A percentile compares a stretch with the other conserved stretches of the same genome.
Evolutionary conservation across 2,888 invertebrate species (phyloP).

Genomic region (Lymantria monacha): DNA sequence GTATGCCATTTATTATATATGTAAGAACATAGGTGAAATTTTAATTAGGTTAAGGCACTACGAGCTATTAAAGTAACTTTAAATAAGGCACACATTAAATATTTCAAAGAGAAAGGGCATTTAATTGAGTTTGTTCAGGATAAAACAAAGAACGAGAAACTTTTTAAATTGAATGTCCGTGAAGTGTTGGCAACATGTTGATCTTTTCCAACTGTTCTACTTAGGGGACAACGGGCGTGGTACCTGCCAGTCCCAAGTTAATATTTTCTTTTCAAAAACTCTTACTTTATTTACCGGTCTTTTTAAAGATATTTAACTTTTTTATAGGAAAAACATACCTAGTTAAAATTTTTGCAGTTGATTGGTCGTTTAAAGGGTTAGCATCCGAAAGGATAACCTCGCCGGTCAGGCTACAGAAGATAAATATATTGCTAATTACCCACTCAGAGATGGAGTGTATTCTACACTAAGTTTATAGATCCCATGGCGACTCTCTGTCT

Average conservation of each 20-base stretch:
- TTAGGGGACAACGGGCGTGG: constrained; percentile 32
- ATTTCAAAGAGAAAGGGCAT: constrained; percentile 71
- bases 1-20: constrained; percentile 1
- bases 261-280: constrained; percentile 66
- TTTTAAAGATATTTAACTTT: constrained; percentile 6
- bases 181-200: constrained; percentile 81
- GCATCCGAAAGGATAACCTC: too few relatives aligned
- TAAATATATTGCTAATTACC: neutral
- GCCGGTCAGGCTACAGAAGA: constrained; percentile 22
- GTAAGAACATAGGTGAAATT: too few relatives aligned
- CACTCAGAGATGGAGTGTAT: too few relatives aligned
- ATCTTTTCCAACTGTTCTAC: constrained; percentile 63
- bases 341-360: too few relatives aligned
- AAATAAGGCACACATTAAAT: constrained; percentile 55
- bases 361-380: too few relatives aligned
- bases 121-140: constrained; percentile 82
- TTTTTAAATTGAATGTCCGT: constrained; percentile 81
- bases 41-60: too few relatives aligned
- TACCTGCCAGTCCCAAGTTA: constrained; percentile 61
- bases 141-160: constrained; percentile 77
- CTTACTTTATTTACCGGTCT: constrained; percentile 28
- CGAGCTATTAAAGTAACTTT: constrained; percentile 15
- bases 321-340: neutral
- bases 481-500: too few relatives aligned
- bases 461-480: too few relatives aligned